A percentile compares a stretch with the other conserved stretches of the same genome.
These are phyloP conservation scores for Eudyptes chrysolophus DNA, from an alignment of 2,113 vertebrate species.

Conservation along the genomic window DNA sequence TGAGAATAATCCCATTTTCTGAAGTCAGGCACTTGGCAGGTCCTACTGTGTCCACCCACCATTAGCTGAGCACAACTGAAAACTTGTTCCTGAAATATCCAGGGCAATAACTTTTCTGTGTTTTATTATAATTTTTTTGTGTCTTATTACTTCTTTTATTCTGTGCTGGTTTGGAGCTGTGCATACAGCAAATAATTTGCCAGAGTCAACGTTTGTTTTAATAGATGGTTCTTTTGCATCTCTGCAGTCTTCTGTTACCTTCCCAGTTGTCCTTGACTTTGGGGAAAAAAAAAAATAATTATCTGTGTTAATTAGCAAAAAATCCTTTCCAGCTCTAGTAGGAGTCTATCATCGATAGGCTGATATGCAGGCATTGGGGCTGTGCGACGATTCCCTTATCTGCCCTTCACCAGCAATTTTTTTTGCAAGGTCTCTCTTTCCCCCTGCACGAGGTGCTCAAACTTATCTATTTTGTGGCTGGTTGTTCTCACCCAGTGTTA, in stretches of 20 bases:
- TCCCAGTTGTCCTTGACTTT: not conserved
- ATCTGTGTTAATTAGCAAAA: constrained; percentile 8
- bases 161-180: not conserved
- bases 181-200: not conserved
- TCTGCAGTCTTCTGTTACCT: not conserved
- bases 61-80: not conserved
- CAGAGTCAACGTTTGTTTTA: not conserved
- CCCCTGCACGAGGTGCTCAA: not conserved
- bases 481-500: not conserved
- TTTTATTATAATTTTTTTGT: not conserved
- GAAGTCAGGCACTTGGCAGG: not conserved
- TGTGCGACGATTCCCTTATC: not conserved
- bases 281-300: not conserved
- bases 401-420: not conserved
- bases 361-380: not conserved
- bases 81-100: not conserved
- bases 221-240: not conserved
- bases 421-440: not conserved
- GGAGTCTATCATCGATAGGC: not conserved
- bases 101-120: not conserved
- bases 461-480: not conserved
- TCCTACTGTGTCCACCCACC: not conserved
- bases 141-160: not conserved
- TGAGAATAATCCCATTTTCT: not conserved
- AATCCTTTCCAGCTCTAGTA: not conserved